These are phyloP conservation scores for Drosophila nannoptera DNA, from an alignment of 1,140 invertebrate genomes.

Conservation along the genomic window DNA sequence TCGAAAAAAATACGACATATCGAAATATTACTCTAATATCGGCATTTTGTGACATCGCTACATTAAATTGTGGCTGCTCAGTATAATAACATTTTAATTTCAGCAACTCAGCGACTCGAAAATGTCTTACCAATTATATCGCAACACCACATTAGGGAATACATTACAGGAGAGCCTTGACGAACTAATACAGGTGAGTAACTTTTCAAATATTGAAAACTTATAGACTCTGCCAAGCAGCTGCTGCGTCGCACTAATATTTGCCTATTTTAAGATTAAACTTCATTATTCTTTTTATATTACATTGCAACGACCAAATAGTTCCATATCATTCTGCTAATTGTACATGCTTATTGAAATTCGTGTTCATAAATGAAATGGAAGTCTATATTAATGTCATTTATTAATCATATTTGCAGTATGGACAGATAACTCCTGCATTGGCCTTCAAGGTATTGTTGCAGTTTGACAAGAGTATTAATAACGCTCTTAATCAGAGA, in stretches of 20 bases:
- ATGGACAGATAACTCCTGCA: constrained; percentile 96
- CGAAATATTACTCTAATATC: constrained; percentile 1
- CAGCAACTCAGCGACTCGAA: constrained; percentile 8
- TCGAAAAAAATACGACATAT: neutral
- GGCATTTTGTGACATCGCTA: constrained; percentile 12
- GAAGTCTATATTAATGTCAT: neutral
- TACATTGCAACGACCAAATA: neutral
- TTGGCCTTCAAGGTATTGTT: constrained; percentile 95
- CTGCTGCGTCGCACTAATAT: constrained; percentile 24
- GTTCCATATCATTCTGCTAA: too few relatives aligned
- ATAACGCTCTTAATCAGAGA: constrained; percentile 93
- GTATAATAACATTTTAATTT: constrained; percentile 22
- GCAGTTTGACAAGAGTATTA: constrained; percentile 98
- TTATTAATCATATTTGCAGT: constrained; percentile 83
- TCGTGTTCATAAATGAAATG: neutral
- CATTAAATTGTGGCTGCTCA: constrained; percentile 12
- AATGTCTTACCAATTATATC: constrained; percentile 97
- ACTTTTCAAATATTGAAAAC: neutral
- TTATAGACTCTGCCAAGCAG: constrained; percentile 1
- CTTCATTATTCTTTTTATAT: neutral
- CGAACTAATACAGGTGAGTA: constrained; percentile 89
- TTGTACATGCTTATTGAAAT: neutral
- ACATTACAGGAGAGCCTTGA: constrained; percentile 97
- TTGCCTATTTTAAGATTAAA: neutral
- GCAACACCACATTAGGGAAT: constrained; percentile 98